phyloP scores from a whole-genome alignment of 2,888 invertebrate genomes.

The Rhopalosiphum nymphaeae region DNA sequence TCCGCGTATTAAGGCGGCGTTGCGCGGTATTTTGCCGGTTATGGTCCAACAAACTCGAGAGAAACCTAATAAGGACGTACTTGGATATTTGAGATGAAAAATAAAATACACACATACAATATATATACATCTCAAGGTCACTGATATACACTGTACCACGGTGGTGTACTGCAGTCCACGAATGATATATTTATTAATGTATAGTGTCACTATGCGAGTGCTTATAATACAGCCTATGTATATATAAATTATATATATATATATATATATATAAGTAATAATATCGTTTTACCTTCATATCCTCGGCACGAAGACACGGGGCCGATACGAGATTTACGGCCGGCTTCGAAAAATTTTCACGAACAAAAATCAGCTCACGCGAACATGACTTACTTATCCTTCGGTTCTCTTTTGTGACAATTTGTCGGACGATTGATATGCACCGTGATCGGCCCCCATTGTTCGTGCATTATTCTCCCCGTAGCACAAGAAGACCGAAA shows the following conservation, averaged over 20 bases:
- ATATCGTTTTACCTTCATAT: slow-evolving; percentile 56
- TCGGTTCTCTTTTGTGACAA: slow-evolving; percentile 62
- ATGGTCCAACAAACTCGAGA: slow-evolving; percentile 58
- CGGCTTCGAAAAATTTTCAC: slow-evolving; percentile 34
- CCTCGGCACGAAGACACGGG: slow-evolving; percentile 37
- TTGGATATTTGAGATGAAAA: slow-evolving; percentile 40
- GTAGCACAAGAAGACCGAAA: slow-evolving; percentile 55
- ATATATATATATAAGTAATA: neutral
- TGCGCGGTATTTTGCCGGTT: slow-evolving; percentile 7
- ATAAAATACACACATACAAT: neutral
- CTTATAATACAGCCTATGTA: neutral
- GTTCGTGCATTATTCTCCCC: slow-evolving; percentile 21
- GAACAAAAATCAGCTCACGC: slow-evolving; percentile 38
- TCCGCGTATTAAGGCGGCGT: neutral
- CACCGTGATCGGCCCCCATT: slow-evolving; percentile 21
- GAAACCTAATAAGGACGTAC: slow-evolving; percentile 64
- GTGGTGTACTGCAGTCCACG: slow-evolving; percentile 6
- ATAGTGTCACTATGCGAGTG: neutral
- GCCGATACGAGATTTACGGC: slow-evolving; percentile 41
- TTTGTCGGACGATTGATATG: slow-evolving; percentile 56
- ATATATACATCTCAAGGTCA: slow-evolving; percentile 19
- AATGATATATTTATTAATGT: neutral
- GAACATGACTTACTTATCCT: slow-evolving; percentile 64
- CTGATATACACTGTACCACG: neutral
- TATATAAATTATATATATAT: neutral